A percentile compares a stretch with the other conserved stretches of the same genome.
Evolutionary conservation across 35 echinoderm and acorn worm genomes (phyloP).

Genomic region (Holothuria glaberrima): DNA sequence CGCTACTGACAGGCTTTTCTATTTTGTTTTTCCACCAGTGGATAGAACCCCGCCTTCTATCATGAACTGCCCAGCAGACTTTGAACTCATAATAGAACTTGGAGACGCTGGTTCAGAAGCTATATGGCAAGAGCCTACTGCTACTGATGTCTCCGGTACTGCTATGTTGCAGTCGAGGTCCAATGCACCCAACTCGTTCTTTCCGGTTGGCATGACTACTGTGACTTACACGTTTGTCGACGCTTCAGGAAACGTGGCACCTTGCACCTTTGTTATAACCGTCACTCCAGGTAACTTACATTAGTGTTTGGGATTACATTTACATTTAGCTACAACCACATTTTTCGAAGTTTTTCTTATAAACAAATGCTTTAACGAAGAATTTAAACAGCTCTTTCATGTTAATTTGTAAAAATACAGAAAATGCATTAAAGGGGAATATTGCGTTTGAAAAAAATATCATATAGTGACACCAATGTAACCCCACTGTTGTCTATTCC

Average conservation of each 20-base stretch:
- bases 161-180: background rate
- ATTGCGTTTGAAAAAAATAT: too few species aligned
- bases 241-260: background rate
- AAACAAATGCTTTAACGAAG: too few species aligned
- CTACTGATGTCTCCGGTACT: slow-evolving; percentile 71
- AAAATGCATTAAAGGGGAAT: too few species aligned
- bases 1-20: too few species aligned
- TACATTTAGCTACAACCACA: too few species aligned
- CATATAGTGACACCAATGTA: too few species aligned
- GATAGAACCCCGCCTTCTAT: slow-evolving; percentile 57
- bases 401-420: too few species aligned
- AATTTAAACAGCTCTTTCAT: too few species aligned
- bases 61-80: slow-evolving; percentile 40
- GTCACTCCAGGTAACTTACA: background rate
- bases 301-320: too few species aligned
- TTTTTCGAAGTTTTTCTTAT: too few species aligned
- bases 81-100: slow-evolving; percentile 44
- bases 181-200: background rate
- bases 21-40: slow-evolving; percentile 5
- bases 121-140: slow-evolving; percentile 67
- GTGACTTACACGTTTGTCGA: slow-evolving; percentile 48
- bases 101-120: slow-evolving; percentile 29
- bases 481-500: too few species aligned
- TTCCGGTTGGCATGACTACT: slow-evolving; percentile 4
- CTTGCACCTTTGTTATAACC: background rate